Base-by-base conservation (phyloP, 2,113 vertebrate species). In the Benitochromis conjunctus region DNA sequence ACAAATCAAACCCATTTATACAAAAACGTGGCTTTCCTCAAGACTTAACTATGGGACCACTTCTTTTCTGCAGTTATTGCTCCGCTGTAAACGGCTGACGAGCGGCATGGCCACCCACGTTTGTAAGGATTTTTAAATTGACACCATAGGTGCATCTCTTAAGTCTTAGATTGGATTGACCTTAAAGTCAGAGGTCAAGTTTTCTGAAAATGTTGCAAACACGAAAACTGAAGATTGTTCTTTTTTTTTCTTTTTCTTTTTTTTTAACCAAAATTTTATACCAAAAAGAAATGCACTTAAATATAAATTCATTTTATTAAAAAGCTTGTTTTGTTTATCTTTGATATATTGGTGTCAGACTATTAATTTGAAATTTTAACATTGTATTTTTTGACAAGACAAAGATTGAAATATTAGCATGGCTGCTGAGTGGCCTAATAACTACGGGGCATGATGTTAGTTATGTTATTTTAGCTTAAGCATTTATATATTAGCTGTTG, bases 21-120 rank as follows among this genome's bases (percentile, higher is more conserved):
- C 13, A 71, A 21, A 71, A 71, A 71, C 46, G 8, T 46, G 66
- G 66, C 41, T 69, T 69, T 24, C 64, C n/a, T 69, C 38, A 24
- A 69, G 41, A 1, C 21, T 69, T 41, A 69, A 46, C 8, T 71
- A 46, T 48, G 18, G 13, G 14, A 18, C 66, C 14, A 46, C 21
- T 48, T 71, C 0, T 26, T 71, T 71, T 46, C 41, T 48, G 41
- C 62, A 41, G 12, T 66, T 69, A 64, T 21, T 12, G 34, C 60
- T 64, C 60, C n/a, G 10, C 60, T 19, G n/a, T 66, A 66, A 66
- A 38, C 11, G 0, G n/a, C 34, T 66, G 38, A 41, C 11, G 11
- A 66, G 60, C 3, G 11, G 11, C 34, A 66, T 3, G 4, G 60
- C 6, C 60, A 66, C 6, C 0, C 0, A 2, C 34, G n/a, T 66